These are phyloP conservation scores for Pristionchus entomophagus DNA, from an alignment of 2,888 invertebrate species.

Conservation along the genomic window DNA sequence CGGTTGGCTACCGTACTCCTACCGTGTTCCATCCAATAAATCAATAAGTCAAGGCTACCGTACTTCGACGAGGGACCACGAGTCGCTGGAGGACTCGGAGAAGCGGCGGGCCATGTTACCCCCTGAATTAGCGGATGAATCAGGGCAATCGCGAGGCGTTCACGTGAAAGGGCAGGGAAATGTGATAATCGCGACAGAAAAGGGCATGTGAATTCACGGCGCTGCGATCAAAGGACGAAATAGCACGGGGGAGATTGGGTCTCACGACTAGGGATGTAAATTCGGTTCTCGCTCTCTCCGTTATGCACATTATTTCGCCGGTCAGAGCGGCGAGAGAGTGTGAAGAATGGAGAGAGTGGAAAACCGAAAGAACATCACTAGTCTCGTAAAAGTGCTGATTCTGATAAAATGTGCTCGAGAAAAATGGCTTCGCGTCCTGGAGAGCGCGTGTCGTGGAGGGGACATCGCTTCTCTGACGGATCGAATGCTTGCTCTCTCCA, in stretches of 20 bases:
- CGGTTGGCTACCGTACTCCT: neutral
- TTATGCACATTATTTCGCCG: too few species aligned
- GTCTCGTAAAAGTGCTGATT: too few species aligned
- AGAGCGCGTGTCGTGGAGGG: too few species aligned
- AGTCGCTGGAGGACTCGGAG: constrained; percentile 53
- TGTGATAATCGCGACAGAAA: neutral
- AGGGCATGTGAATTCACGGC: neutral
- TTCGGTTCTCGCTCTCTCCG: neutral
- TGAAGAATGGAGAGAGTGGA: too few species aligned
- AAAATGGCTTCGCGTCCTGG: too few species aligned
- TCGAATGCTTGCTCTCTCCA: too few species aligned
- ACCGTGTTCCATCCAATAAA: neutral
- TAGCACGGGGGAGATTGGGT: neutral
- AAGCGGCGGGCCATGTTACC: constrained; percentile 45
- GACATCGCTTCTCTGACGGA: too few species aligned
- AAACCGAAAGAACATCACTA: too few species aligned
- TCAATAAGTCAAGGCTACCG: too few species aligned
- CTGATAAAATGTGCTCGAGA: too few species aligned
- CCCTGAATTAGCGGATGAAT: neutral
- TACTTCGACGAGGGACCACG: constrained; percentile 51
- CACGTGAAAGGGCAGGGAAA: neutral
- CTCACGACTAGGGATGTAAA: too few species aligned
- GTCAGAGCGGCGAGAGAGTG: too few species aligned
- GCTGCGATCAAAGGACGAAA: neutral
- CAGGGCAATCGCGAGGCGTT: neutral